Percentiles rank a stretch among this genome's conserved stretches.
Conservation (phyloP, 1,140 invertebrate species). For the Aethina tumida region DNA sequence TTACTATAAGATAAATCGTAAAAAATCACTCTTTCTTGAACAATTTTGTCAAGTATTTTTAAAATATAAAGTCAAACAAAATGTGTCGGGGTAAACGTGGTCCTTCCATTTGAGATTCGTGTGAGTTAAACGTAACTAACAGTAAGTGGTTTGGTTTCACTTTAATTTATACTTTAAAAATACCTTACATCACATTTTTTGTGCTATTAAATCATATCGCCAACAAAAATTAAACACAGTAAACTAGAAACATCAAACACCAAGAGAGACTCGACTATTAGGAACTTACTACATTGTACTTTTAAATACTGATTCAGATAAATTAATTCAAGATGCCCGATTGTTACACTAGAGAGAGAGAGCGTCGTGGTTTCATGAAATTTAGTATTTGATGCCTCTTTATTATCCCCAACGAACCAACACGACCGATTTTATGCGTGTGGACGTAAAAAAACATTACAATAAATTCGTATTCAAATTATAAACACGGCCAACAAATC, state of each 20-base stretch:
- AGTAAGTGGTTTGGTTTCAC: slow-evolving; percentile 1
- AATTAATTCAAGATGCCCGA: no score
- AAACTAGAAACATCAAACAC: not conserved
- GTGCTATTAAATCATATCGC: slow-evolving; percentile 5
- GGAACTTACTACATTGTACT: no score
- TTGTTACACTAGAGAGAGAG: no score
- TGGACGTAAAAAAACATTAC: slow-evolving; percentile 3
- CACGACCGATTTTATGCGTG: not conserved
- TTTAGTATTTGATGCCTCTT: not conserved
- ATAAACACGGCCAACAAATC: not conserved
- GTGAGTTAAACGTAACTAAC: not conserved
- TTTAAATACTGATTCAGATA: no score
- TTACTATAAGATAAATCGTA: slow-evolving; percentile 6
- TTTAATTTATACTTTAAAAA: not conserved
- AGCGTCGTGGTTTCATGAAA: no score
- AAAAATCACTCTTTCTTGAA: slow-evolving; percentile 22
- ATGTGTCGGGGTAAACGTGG: no score
- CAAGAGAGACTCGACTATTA: no score
- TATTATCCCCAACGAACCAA: no score
- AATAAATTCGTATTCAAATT: slow-evolving; percentile 6
- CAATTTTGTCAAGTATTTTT: slow-evolving; percentile 10
- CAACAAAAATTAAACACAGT: slow-evolving; percentile 7
- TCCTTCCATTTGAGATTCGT: no score
- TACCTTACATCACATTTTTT: slow-evolving; percentile 8
- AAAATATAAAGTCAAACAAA: slow-evolving; percentile 6